Conservation (phyloP, 2,888 invertebrate genomes). For the Arctia plantaginis region DNA sequence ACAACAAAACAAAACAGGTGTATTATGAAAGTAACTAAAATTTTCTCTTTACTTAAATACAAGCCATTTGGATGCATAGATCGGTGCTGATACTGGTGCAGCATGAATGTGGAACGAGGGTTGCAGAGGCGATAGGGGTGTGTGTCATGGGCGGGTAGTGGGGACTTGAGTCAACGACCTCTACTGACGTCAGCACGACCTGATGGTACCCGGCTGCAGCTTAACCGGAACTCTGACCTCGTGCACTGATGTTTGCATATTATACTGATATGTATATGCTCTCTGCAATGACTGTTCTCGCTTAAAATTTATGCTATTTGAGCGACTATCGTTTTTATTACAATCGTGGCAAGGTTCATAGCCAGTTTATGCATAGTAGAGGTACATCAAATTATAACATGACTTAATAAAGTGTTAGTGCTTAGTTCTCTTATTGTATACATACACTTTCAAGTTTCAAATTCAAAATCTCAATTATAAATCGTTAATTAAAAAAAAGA, state of each 20-base stretch:
- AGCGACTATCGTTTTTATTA: constrained; percentile 18
- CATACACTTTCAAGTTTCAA: not conserved
- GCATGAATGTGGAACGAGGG: constrained; percentile 69
- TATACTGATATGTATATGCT: constrained; percentile 45
- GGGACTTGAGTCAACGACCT: constrained; percentile 71
- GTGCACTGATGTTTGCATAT: constrained; percentile 54
- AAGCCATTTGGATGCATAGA: constrained; percentile 40
- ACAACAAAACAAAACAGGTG: not conserved
- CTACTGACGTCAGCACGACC: constrained; percentile 85
- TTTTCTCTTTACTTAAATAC: constrained; percentile 27
- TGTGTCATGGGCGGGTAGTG: constrained; percentile 55
- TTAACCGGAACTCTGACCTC: constrained; percentile 82
- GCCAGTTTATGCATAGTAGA: constrained; percentile 5
- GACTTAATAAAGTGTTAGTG: constrained; percentile 8
- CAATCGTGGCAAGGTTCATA: constrained; percentile 11
- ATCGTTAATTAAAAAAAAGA: not conserved
- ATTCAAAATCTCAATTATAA: not conserved
- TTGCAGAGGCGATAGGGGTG: constrained; percentile 45
- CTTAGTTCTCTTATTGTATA: not conserved
- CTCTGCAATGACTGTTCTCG: constrained; percentile 28
- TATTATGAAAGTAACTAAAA: constrained; percentile 4
- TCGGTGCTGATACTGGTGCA: constrained; percentile 56
- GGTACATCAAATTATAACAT: constrained; percentile 16
- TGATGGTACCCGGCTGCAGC: constrained; percentile 84
- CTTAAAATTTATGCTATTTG: not conserved